Evolutionary conservation across 2,888 invertebrate genomes (phyloP).

Genomic region (Andrena fulva): DNA sequence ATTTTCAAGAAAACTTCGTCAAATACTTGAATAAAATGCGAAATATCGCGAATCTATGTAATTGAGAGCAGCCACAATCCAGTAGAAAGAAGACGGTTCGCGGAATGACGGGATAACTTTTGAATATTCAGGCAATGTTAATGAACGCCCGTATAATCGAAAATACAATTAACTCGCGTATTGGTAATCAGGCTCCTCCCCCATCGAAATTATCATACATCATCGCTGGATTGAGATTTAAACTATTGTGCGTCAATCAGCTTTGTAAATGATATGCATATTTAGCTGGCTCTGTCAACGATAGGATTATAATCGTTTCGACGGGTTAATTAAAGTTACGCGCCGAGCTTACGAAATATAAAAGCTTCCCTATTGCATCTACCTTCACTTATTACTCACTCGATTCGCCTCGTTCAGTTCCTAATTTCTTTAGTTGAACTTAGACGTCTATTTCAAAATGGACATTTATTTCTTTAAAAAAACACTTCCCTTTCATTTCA

Average conservation of each 20-base stretch:
- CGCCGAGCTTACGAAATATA: background rate
- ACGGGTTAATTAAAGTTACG: slow-evolving; percentile 13
- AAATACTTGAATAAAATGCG: background rate
- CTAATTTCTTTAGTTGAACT: too few relatives aligned
- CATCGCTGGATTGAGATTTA: background rate
- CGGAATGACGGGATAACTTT: background rate
- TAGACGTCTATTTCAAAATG: too few relatives aligned
- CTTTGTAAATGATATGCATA: slow-evolving; percentile 15
- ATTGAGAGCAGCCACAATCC: background rate
- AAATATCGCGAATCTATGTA: background rate
- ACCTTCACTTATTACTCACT: background rate
- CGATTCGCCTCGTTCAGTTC: too few relatives aligned
- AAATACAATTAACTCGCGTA: background rate
- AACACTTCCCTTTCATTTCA: too few relatives aligned
- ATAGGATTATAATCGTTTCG: background rate
- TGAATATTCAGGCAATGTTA: slow-evolving; percentile 12
- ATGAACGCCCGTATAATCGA: slow-evolving; percentile 12
- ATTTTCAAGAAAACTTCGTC: background rate
- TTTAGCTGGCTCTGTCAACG: background rate
- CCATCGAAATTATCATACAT: slow-evolving; percentile 6
- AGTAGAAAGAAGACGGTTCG: background rate
- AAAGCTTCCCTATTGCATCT: too few relatives aligned
- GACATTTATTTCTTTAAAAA: too few relatives aligned
- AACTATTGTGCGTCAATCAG: slow-evolving; percentile 21
- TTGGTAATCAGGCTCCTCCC: background rate